phyloP scores from a whole-genome alignment of 2,888 invertebrate species.

The Stegophylla sp. region DNA sequence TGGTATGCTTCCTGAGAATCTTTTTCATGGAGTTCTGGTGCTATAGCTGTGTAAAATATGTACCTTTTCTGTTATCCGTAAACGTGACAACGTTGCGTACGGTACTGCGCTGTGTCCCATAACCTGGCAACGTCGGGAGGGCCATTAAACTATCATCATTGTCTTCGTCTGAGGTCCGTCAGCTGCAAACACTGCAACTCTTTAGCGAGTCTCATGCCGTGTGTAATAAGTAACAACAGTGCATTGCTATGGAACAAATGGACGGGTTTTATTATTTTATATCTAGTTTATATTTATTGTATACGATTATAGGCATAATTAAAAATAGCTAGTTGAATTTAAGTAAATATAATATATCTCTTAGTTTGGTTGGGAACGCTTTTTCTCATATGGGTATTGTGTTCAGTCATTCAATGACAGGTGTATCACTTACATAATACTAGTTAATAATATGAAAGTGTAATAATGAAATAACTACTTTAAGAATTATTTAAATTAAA shows the following conservation, averaged over 20 bases:
- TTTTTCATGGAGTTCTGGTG: slow-evolving; percentile 2
- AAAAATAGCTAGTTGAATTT: no score
- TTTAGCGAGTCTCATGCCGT: background rate
- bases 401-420: no score
- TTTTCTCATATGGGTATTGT: no score
- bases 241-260: background rate
- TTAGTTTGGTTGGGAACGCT: no score
- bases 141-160: slow-evolving; percentile 57
- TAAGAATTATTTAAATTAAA: no score
- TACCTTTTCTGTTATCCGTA: slow-evolving; percentile 28
- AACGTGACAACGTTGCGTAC: slow-evolving; percentile 39
- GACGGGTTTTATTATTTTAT: background rate
- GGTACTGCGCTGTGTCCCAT: slow-evolving; percentile 11
- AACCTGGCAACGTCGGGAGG: slow-evolving; percentile 46
- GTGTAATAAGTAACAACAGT: background rate
- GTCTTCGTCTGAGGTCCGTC: slow-evolving; percentile 46
- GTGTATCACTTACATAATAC: no score
- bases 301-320: no score
- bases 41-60: background rate
- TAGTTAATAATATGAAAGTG: no score
- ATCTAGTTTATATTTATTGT: background rate
- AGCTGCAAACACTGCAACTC: slow-evolving; percentile 16
- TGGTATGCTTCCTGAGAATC: slow-evolving; percentile 13
- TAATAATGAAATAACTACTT: no score
- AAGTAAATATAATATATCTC: no score